Evolutionary conservation across 2,888 invertebrate genomes (phyloP), one percentile per base, ranked within the genome.

Genomic region (Leucozona laternaria): DNA sequence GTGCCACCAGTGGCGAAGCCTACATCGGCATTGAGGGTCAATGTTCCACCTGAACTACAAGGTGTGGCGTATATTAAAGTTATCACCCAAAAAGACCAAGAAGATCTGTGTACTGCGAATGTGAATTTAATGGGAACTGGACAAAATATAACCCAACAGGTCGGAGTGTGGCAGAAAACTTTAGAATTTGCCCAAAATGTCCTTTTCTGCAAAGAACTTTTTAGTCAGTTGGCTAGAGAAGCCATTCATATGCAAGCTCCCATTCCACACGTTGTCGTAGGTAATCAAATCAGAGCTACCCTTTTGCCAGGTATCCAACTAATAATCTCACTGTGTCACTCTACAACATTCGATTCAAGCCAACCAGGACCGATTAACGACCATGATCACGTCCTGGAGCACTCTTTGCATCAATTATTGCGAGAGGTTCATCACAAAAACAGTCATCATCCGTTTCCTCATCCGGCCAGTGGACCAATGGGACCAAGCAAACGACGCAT

Each of bases 171-270:
- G 99, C 98, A 98, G 90, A 97, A 97, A 90, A 98, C 98, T 89
- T 93, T 99, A n/a, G 98, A 99, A 91, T 97, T 97, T 0, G 98
- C 98, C 0, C 99, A 99, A 91, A 99, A 99, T 92, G 98, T 99
- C 31, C 93, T 99, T 22, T 99, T 98, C 93, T 99, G 99, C 91
- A 98, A 98, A 93, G 99, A 99, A 92, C 93, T 99, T 40, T 99
- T 99, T 91, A 97, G 97, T 88, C 97, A 98, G 90, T 93, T 99
- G 73, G 98, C 98, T 0, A 96, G 98, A 71, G 99, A 99, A 92
- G 98, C 99, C 0, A 98, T 98, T 6, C 98, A 98, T 90, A 93
- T 98, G 4, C 97, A 98, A 90, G 97, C 98, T 0, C 96, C 97
- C 0, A 98, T 98, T 90, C 98, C 98, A 0, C 98, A 98, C 90